Percentiles rank a stretch among this genome's conserved stretches.
These are phyloP conservation scores for Myxocyprinus asiaticus DNA, from an alignment of 2,113 vertebrate genomes.

Conservation along the genomic window DNA sequence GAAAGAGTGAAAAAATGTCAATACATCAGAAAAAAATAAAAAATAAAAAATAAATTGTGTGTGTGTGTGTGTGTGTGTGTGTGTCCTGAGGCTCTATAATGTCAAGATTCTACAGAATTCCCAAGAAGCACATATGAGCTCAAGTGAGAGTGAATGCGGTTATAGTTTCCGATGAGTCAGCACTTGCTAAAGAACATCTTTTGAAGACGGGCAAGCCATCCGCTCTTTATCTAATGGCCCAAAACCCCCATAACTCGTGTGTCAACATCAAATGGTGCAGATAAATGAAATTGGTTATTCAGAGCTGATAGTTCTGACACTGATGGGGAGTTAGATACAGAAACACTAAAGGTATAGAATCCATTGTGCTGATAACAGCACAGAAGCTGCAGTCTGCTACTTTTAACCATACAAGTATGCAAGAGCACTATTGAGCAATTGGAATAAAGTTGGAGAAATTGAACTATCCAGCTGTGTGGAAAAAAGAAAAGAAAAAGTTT, in stretches of 20 bases:
- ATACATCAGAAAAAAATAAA: background rate
- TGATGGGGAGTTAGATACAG: conserved; percentile 45
- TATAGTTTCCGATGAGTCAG: conserved; percentile 49
- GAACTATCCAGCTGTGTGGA: no score
- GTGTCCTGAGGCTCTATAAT: conserved; percentile 14
- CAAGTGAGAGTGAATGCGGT: conserved; percentile 43
- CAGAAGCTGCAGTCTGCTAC: conserved; percentile 16
- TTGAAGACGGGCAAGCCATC: conserved; percentile 39
- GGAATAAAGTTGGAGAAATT: no score
- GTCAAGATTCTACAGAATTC: conserved; percentile 30
- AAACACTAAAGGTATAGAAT: conserved; percentile 13
- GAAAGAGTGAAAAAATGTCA: background rate
- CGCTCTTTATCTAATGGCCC: conserved; percentile 53
- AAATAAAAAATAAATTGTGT: background rate
- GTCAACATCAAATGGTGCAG: conserved; percentile 54
- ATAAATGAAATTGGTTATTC: conserved; percentile 48
- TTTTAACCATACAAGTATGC: no score
- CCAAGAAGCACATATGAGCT: conserved; percentile 21
- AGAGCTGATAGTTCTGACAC: conserved; percentile 53
- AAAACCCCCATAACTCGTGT: conserved; percentile 48
- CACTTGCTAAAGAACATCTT: conserved; percentile 41
- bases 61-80: conserved; percentile 14
- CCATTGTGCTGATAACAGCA: conserved; percentile 38
- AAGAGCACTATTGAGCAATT: no score
- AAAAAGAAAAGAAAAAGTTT: no score